Evolutionary conservation across 2,113 vertebrate species (phyloP).

Genomic region (Aix galericulata): DNA sequence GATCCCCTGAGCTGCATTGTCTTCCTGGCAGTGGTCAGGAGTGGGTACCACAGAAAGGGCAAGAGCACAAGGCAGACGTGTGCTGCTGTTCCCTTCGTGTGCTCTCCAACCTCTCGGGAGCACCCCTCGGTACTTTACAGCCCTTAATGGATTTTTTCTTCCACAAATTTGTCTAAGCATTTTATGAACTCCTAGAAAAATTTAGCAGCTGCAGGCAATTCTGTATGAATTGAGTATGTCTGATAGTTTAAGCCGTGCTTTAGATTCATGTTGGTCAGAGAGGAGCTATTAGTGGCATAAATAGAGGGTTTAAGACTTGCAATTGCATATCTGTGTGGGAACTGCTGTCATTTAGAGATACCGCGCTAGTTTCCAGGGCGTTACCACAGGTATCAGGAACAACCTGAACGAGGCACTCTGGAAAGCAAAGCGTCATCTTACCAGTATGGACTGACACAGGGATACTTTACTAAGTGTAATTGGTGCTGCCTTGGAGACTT

Average conservation of each 20-base stretch:
- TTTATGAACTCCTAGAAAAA: conserved; percentile 15
- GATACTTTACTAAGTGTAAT: neutral
- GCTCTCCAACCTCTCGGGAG: neutral
- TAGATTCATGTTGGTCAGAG: neutral
- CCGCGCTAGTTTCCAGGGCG: neutral
- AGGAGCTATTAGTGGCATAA: neutral
- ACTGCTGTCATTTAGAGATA: neutral
- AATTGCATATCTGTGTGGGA: neutral
- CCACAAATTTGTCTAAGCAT: conserved; percentile 18
- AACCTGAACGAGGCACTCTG: neutral
- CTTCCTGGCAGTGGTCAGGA: neutral
- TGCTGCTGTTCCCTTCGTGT: neutral
- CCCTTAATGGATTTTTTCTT: conserved; percentile 35
- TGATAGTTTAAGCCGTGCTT: neutral
- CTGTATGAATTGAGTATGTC: neutral
- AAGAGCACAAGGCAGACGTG: fast-evolving
- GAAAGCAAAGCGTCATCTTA: neutral
- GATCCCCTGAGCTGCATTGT: neutral
- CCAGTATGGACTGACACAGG: neutral
- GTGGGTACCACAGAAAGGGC: neutral
- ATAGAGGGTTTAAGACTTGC: neutral
- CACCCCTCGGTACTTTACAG: neutral
- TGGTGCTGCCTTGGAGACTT: neutral
- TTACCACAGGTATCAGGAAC: neutral
- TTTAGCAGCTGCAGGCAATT: neutral